Conservation (phyloP, 2,113 vertebrate species). For the Conger conger region DNA sequence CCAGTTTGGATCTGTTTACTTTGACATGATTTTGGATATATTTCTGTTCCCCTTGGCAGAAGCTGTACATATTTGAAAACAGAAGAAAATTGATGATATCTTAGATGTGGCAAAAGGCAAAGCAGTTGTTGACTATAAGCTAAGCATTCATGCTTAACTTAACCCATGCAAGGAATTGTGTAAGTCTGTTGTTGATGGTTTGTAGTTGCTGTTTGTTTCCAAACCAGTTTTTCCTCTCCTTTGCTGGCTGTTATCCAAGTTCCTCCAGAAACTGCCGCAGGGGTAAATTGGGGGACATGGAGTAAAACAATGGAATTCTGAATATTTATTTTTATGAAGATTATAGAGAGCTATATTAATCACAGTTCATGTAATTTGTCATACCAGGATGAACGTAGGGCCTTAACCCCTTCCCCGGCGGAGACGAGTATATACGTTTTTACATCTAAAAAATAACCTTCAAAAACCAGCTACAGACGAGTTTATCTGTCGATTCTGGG, state of each 20-base stretch:
- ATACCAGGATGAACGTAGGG: neutral
- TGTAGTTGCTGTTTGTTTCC: slow-evolving; percentile 25
- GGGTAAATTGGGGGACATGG: neutral
- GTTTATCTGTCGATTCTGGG: too few relatives aligned
- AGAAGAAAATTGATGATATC: neutral
- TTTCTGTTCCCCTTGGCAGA: neutral
- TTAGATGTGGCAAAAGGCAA: neutral
- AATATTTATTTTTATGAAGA: neutral
- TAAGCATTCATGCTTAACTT: neutral
- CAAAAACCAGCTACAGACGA: too few relatives aligned
- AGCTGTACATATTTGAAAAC: neutral
- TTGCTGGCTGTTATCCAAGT: neutral
- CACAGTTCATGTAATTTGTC: neutral
- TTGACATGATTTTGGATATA: neutral
- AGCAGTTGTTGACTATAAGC: slow-evolving; percentile 22
- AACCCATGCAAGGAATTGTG: neutral
- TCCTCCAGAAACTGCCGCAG: neutral
- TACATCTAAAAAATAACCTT: too few relatives aligned
- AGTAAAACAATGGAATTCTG: neutral
- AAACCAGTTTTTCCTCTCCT: slow-evolving; percentile 30
- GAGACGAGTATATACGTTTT: too few relatives aligned
- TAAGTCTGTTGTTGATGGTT: neutral
- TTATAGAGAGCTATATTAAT: neutral
- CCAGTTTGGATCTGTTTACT: neutral
- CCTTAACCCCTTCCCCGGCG: too few relatives aligned